A percentile compares a stretch with the other conserved stretches of the same genome.
Evolutionary conservation across 2,113 vertebrate genomes (phyloP).

Genomic region (Engraulis encrasicolus): DNA sequence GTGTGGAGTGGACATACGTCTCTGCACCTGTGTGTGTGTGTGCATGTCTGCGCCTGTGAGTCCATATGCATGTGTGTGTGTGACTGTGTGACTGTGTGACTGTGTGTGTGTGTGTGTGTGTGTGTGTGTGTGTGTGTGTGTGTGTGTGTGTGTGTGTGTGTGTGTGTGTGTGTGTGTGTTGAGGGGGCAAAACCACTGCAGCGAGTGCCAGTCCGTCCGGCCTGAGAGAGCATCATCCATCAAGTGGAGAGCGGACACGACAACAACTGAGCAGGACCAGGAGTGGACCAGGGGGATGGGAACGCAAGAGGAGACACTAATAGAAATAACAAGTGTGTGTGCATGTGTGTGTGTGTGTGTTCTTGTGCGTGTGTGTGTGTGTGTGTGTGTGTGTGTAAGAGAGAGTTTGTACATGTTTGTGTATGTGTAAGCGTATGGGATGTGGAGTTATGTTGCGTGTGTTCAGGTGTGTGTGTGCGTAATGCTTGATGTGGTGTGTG

Average conservation of each 20-base stretch:
- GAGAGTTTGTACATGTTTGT: no score
- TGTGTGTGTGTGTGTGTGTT: neutral
- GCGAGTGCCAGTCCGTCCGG: neutral
- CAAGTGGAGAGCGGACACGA: neutral
- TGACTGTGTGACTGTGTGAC: neutral
- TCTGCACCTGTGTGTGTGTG: neutral
- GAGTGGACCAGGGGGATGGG: neutral
- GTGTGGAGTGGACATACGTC: neutral
- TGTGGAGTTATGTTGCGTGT: no score
- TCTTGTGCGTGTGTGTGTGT: neutral
- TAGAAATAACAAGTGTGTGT: neutral
- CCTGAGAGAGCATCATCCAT: neutral
- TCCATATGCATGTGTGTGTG: neutral
- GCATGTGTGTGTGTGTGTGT: neutral
- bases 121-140: constrained; percentile 24
- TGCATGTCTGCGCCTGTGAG: constrained; percentile 15
- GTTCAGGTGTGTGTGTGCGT: no score
- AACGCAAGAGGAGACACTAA: neutral
- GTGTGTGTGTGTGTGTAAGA: no score
- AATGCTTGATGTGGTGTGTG: no score
- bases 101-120: neutral
- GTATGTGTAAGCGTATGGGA: no score
- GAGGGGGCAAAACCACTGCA: neutral
- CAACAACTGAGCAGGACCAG: neutral
- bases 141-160: constrained; percentile 8